Percentiles rank a stretch among this genome's conserved stretches.
phyloP scores from a whole-genome alignment of 2,797 vertebrate genomes.

The Gymnodraco acuticeps region DNA sequence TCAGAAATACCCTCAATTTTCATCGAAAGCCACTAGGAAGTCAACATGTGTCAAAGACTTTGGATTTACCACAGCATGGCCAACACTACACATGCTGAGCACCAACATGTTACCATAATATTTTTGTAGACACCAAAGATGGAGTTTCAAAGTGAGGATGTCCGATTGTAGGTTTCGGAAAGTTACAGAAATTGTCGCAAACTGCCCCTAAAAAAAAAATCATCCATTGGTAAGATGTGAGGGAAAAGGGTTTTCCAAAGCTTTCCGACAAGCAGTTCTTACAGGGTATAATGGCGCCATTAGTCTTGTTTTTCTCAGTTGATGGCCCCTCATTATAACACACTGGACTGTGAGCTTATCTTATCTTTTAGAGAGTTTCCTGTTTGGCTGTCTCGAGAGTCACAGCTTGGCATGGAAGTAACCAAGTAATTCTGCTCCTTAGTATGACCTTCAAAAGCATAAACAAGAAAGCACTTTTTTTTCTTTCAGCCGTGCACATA shows the following conservation, averaged over 20 bases:
- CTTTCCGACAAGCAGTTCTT: neutral
- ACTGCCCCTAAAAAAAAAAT: neutral
- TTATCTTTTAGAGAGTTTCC: conserved; percentile 32
- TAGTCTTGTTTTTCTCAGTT: conserved; percentile 25
- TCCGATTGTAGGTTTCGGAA: neutral
- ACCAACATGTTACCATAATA: too few species aligned
- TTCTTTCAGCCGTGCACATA: conserved; percentile 18
- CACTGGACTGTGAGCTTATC: conserved; percentile 25
- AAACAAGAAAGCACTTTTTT: conserved; percentile 22
- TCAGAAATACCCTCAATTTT: neutral
- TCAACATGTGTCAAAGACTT: neutral
- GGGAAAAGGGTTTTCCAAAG: neutral
- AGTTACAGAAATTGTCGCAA: neutral
- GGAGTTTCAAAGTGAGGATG: neutral
- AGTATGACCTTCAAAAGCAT: conserved; percentile 42
- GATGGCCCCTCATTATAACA: conserved; percentile 29
- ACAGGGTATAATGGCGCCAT: neutral
- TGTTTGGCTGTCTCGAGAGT: conserved; percentile 6
- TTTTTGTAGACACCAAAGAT: neutral
- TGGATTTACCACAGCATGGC: neutral
- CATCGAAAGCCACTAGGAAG: neutral
- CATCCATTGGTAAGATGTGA: neutral
- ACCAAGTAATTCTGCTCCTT: conserved; percentile 23
- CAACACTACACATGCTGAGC: too few species aligned
- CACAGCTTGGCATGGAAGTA: conserved; percentile 24